Conservation (phyloP, 2,888 invertebrate genomes). For the Dasysyrphus albostriatus region DNA sequence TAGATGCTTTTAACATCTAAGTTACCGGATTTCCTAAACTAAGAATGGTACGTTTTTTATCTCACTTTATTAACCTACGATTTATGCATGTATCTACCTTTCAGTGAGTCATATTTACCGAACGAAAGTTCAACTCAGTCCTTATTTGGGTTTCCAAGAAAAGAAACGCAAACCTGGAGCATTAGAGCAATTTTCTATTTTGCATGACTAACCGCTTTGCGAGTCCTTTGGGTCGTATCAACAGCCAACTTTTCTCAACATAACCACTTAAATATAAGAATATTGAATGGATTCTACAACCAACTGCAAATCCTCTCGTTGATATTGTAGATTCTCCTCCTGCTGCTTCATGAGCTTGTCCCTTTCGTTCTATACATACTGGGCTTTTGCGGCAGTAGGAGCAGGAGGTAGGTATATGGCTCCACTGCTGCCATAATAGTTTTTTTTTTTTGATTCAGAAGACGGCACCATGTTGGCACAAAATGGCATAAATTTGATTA, state of each 20-base stretch:
- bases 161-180: conserved; percentile 33
- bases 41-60: background rate
- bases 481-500: conserved; percentile 70
- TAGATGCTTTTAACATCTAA: background rate
- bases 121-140: conserved; percentile 15
- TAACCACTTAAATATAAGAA: conserved; percentile 62
- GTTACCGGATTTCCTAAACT: background rate
- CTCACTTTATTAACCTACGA: background rate
- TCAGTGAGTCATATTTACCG: background rate
- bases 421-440: conserved; percentile 18
- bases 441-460: conserved; percentile 27
- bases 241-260: conserved; percentile 48
- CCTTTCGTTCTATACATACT: background rate
- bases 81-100: background rate
- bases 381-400: conserved; percentile 5
- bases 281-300: conserved; percentile 9
- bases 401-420: background rate
- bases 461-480: conserved; percentile 63
- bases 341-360: background rate
- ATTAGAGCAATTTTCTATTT: conserved; percentile 59
- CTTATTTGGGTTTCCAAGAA: background rate
- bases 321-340: conserved; percentile 12
- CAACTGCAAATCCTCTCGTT: conserved; percentile 17
- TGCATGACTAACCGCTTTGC: conserved; percentile 66
- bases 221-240: conserved; percentile 59